Evolutionary conservation across 37 sponge, comb jelly and placozoan genomes (phyloP), one percentile per base, ranked within the genome.

Genomic region (Halichondria panicea): DNA sequence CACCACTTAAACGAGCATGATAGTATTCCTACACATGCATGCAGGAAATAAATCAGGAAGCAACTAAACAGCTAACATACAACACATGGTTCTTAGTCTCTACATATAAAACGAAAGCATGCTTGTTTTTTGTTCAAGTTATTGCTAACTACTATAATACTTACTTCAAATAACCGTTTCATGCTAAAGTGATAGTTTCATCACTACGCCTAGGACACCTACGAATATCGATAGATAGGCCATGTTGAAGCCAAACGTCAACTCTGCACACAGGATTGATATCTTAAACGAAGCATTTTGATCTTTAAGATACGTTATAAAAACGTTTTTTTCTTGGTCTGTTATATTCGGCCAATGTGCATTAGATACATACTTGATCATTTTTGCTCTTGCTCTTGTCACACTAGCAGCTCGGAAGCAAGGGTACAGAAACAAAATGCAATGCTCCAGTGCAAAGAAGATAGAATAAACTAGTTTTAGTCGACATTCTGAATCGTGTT

Each of bases 361-460:
- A 8, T 37, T 61, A 30, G 63, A 74, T 15, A 74, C 75, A n/a
- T 41, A 41, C 44, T 59, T 59, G 44, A 74, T 74, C 44, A 74
- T 25, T 12, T 11, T 5, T 3, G 7, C 22, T 3, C 63, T 13
- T 22, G 63, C 75, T 9, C 46, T 45, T 4, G 63, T 58, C 8
- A 74, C 52, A 11, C 52, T 45, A 24, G 75, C 75, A 41, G 75
- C 75, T 42, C 75, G 62, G 35, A 74, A 74, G 63, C 75, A 74
- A n/a, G 75, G 75, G 37, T 74, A 74, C 3, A 74, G 43, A 37
- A 74, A 74, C 13, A 74, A 63, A 11, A 74, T 43, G 28, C 45
- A 43, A 27, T 74, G 75, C 32, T 42, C 62, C 12, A 74, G 61
- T 1, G 63, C 21, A 35, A 74, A 74, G 27, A 74, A 36, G n/a